Evolutionary conservation across 2,888 invertebrate genomes (phyloP), one percentile per base, ranked within the genome.

Genomic region (Chloroclysta siterata): DNA sequence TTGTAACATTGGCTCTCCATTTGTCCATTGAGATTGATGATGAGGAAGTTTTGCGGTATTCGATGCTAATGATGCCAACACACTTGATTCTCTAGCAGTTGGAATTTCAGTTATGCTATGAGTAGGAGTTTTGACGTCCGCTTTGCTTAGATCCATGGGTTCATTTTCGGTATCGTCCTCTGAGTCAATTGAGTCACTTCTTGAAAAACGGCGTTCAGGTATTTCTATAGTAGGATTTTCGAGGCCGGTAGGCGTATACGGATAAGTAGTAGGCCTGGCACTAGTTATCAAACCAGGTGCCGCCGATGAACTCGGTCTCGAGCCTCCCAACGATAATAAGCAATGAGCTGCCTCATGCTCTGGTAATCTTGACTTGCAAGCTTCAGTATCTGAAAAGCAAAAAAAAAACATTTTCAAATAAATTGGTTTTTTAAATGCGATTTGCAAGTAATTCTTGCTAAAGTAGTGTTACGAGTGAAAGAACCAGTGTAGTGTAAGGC

Each of bases 311-410:
- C 94, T 90, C 7, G 94, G 94, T 48, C 94, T 91, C 75, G 93
- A 89, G 22, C 94, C 95, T 5, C 96, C 95, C 50, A 98, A 88
- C 41, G 97, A 96, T 46, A 98, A 85, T 63, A 98, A 88, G 79
- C 97, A 96, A 74, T 96, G 96, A 0, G 97, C 97, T 7, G 97
- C 97, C 89, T 97, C 97, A 75, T 97, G 97, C 83, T 97, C 97
- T 75, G 95, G 95, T 70, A 96, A 87, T n/a, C 95, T 91, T 8
- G 95, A 94, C 78, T 95, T 96, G 66, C 94, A 95, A 72, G 95
- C 95, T 83, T 96, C 96, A 72, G 94, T 93, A 86, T 95, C 94
- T 94, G 86, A 50, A 85, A 64, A 57, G 14, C n/a, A 47, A 50
- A 42, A 47, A 50, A 42, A 33, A 1, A 7, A 15, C 28, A 53